Conservation (phyloP, 2,797 vertebrate genomes). For the Streptopelia turtur region DNA sequence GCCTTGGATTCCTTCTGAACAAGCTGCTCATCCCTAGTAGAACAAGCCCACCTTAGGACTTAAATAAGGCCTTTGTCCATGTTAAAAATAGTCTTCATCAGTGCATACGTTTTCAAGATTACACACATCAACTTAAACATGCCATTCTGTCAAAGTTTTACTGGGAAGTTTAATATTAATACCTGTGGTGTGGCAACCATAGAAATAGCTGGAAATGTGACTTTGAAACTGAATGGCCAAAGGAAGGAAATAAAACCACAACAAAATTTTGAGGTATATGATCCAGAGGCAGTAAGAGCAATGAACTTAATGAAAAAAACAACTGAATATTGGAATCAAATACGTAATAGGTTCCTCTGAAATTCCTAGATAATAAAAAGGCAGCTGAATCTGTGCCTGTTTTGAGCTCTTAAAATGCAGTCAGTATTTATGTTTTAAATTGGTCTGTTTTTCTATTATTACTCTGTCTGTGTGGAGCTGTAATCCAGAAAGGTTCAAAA, state of each 20-base stretch:
- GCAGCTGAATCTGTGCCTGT: not conserved
- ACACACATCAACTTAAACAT: not conserved
- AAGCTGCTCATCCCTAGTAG: not conserved
- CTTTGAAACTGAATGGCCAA: not conserved
- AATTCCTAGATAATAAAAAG: slow-evolving; percentile 1
- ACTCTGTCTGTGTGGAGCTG: not conserved
- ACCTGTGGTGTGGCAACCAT: not conserved
- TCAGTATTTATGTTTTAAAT: not conserved
- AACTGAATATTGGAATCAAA: not conserved
- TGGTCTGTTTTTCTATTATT: not conserved
- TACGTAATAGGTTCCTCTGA: not conserved
- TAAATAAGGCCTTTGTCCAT: not conserved
- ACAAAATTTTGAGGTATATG: not conserved
- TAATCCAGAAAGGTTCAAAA: not conserved
- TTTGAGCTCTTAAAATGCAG: not conserved
- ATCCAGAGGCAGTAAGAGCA: not conserved
- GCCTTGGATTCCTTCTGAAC: not conserved
- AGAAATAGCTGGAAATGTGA: slow-evolving; percentile 18
- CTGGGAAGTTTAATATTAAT: not conserved
- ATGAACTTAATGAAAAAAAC: not conserved
- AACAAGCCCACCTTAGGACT: not conserved
- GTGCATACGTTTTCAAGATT: not conserved
- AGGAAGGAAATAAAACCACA: slow-evolving; percentile 27
- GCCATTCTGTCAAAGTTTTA: not conserved
- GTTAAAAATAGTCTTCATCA: not conserved